phyloP scores from a whole-genome alignment of 2,797 vertebrate genomes.

The Cossypha caffra region DNA sequence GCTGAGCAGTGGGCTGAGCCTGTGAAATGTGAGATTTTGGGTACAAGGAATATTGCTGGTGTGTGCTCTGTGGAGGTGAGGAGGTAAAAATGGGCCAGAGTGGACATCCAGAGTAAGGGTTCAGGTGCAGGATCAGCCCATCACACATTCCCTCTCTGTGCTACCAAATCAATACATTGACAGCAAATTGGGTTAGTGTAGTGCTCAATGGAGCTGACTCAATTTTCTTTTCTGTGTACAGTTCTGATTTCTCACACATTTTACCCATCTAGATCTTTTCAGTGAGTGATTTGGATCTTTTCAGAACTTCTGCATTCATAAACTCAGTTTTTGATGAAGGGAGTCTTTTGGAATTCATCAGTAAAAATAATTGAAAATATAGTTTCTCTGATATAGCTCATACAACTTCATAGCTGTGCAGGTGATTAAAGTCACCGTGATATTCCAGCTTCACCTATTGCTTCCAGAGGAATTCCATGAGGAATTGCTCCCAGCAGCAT shows the following conservation, averaged over 20 bases:
- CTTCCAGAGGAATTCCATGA: not conserved
- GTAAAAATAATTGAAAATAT: not conserved
- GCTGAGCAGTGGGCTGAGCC: not conserved
- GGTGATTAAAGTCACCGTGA: not conserved
- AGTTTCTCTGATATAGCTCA: not conserved
- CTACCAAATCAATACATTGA: not conserved
- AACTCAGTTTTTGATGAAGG: not conserved
- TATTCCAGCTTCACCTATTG: not conserved
- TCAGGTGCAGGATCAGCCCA: not conserved
- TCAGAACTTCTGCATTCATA: not conserved
- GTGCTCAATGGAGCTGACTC: not conserved
- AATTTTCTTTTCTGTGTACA: not conserved
- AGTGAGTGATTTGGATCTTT: not conserved
- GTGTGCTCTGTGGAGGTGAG: not conserved
- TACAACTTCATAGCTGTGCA: not conserved
- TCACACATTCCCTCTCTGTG: fast-evolving
- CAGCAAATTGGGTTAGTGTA: not conserved
- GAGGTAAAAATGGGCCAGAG: not conserved
- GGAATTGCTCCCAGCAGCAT: not conserved
- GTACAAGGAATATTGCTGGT: not conserved
- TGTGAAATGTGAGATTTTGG: not conserved
- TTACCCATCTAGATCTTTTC: not conserved
- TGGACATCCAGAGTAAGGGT: not conserved
- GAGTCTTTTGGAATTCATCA: not conserved
- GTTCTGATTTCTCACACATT: not conserved